phyloP scores from a whole-genome alignment of 2,888 invertebrate species.

The Bellardia bayeri region DNA sequence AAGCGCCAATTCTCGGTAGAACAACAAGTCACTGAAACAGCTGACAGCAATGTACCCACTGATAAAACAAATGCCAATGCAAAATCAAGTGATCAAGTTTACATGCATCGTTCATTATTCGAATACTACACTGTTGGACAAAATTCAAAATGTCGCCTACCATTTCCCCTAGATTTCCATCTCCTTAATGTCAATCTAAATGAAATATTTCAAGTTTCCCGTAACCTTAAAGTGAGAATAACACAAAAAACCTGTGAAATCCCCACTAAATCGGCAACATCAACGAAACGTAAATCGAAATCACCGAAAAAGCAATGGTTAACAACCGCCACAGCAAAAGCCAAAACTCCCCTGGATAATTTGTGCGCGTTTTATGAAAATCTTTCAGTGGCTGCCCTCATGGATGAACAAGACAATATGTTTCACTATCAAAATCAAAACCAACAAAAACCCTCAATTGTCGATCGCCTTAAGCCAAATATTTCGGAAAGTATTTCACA shows the following conservation, averaged over 20 bases:
- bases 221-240: slow-evolving; percentile 66
- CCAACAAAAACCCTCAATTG: slow-evolving; percentile 63
- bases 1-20: slow-evolving; percentile 76
- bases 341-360: slow-evolving; percentile 80
- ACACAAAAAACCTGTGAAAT: neutral
- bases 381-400: slow-evolving; percentile 81
- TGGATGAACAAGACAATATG: slow-evolving; percentile 71
- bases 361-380: slow-evolving; percentile 84
- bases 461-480: slow-evolving; percentile 79
- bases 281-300: slow-evolving; percentile 78
- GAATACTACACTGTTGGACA: slow-evolving; percentile 81
- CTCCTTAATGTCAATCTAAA: slow-evolving; percentile 80
- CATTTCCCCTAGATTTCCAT: slow-evolving; percentile 81
- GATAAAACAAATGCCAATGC: slow-evolving; percentile 49
- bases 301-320: slow-evolving; percentile 81
- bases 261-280: slow-evolving; percentile 35
- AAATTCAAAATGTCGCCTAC: slow-evolving; percentile 79
- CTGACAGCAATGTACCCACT: slow-evolving; percentile 23
- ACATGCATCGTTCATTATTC: slow-evolving; percentile 80
- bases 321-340: slow-evolving; percentile 75
- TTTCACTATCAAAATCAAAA: slow-evolving; percentile 21
- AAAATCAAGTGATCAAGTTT: slow-evolving; percentile 64
- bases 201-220: slow-evolving; percentile 77
- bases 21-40: slow-evolving; percentile 56
- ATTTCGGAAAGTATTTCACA: slow-evolving; percentile 80